Percentiles rank a stretch among this genome's conserved stretches.
phyloP scores from a whole-genome alignment of 2,797 vertebrate genomes.

The Anguilla obscura region DNA sequence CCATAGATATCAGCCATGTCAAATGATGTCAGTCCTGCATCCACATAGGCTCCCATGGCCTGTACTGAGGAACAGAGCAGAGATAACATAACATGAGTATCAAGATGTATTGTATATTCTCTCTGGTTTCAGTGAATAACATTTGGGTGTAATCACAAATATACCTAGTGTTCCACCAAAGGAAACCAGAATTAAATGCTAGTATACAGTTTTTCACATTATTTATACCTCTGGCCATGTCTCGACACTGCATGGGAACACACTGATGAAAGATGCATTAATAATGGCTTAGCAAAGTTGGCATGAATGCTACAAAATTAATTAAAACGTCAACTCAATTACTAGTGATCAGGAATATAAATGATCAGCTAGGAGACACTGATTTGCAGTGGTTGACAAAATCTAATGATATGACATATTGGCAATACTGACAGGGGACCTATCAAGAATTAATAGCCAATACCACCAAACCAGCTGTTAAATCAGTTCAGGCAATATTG shows the following conservation, averaged over 20 bases:
- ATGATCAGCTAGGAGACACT: not conserved
- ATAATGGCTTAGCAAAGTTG: not conserved
- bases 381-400: not conserved
- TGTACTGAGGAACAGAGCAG: conserved; percentile 43
- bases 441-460: no score
- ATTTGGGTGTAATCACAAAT: not conserved
- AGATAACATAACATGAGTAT: not conserved
- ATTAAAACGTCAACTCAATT: not conserved
- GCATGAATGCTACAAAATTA: not conserved
- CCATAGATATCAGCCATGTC: conserved; percentile 64
- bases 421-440: not conserved
- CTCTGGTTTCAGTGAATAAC: not conserved
- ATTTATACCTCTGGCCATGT: not conserved
- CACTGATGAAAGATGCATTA: not conserved
- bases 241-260: not conserved
- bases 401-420: not conserved
- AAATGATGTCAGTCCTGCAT: conserved; percentile 60
- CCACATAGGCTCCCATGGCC: conserved; percentile 54
- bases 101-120: not conserved
- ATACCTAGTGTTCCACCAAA: not conserved
- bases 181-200: not conserved
- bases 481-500: no score
- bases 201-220: not conserved
- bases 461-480: no score
- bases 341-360: not conserved